Base-by-base conservation (phyloP, 2,888 invertebrate species). In the Ectropis crepuscularia region DNA sequence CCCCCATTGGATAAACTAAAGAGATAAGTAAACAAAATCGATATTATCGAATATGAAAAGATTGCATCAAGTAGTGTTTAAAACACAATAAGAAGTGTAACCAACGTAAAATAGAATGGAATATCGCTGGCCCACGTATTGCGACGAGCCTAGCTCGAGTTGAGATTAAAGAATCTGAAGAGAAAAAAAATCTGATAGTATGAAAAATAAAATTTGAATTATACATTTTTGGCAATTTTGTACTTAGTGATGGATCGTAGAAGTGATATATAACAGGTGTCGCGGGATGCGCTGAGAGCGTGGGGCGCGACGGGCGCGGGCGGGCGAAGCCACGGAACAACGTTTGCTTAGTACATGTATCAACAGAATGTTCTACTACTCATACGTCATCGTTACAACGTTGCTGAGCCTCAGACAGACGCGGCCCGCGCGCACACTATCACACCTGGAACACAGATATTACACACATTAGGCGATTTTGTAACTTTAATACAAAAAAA, bases 191-290 rank as follows among this genome's bases (percentile, higher is more conserved):
- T 74, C 69, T 74, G 72, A 78, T 73, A 73, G 70, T 61, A 74
- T 68, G 73, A 71, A 77, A 79, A 78, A 74, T 74, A 73, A 70
- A 70, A 69, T 75, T 67, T 78, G 71, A 81, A 77, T 73, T 60
- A 83, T 79, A 82, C 75, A 77, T 90, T 90, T 92, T 92, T 92
- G 92, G 92, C 91, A 89, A 90, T 90, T 92, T 92, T 92, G 92
- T 92, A 92, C 92, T 92, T 89, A 87, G 88, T 89, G 88, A 89
- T 89, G 86, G 78, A 79, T 83, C 81, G 80, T 81, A 82, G 79
- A 81, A 77, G 77, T 80, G 83, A 81, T 12, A 70, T 71, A 70
- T 73, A 71, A 77, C 73, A 75, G 67, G 71, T 68, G 74, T 75
- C 5, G 47, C n/a, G 51, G 41, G 41, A 7, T 41, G 16, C 16